Percentiles rank a stretch among this genome's conserved stretches.
These are phyloP conservation scores for Trissonchulus latispiculum DNA, from an alignment of 2,888 invertebrate genomes.

Conservation along the genomic window DNA sequence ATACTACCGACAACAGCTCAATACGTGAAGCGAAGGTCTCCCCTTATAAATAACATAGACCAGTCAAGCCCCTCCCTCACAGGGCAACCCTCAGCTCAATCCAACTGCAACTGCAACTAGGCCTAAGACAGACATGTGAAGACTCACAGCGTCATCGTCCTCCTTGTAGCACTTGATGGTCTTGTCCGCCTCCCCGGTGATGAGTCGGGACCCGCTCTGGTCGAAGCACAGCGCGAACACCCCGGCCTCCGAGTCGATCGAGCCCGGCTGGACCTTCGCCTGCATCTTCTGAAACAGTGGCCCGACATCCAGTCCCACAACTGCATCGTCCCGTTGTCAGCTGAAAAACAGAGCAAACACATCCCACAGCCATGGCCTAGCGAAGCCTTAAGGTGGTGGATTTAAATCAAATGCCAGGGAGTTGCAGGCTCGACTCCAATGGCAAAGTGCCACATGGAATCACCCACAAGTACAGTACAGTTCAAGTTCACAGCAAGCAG, in stretches of 20 bases:
- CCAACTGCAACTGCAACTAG: not conserved
- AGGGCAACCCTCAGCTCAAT: slow-evolving; percentile 18
- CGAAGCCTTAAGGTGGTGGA: too few relatives aligned
- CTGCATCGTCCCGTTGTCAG: slow-evolving; percentile 92
- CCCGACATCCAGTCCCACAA: slow-evolving; percentile 99
- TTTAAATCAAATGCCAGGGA: too few relatives aligned
- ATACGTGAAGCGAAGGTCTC: too few relatives aligned
- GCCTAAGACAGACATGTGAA: too few relatives aligned
- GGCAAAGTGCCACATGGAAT: too few relatives aligned
- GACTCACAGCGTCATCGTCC: slow-evolving; percentile 70
- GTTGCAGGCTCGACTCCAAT: too few relatives aligned
- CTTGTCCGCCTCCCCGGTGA: slow-evolving; percentile 96
- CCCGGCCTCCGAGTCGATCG: slow-evolving; percentile 97
- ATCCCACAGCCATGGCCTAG: too few relatives aligned
- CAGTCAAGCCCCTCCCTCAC: too few relatives aligned
- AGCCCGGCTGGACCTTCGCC: slow-evolving; percentile 92
- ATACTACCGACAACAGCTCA: too few relatives aligned
- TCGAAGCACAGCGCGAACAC: slow-evolving; percentile 93
- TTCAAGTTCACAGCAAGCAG: too few relatives aligned
- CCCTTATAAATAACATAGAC: too few relatives aligned
- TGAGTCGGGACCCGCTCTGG: slow-evolving; percentile 80
- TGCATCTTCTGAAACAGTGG: slow-evolving; percentile 80
- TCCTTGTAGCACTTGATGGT: slow-evolving; percentile 98
- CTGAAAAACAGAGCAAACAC: slow-evolving; percentile 37
- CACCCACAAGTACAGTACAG: too few relatives aligned